Conservation (phyloP, 2,888 invertebrate genomes). For the Nephrotoma flavescens region DNA sequence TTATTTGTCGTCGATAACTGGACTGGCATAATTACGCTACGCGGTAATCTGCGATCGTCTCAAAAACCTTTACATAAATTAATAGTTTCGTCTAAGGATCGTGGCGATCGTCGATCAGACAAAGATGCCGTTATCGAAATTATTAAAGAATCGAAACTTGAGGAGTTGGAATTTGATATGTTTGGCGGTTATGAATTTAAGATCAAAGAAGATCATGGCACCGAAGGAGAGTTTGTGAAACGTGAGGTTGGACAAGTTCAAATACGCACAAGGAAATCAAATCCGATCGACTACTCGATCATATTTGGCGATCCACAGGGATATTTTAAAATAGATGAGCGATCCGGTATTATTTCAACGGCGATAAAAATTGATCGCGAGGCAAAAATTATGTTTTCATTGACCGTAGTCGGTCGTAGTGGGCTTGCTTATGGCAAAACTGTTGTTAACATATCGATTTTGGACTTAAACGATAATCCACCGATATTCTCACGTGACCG, state of each 20-base stretch:
- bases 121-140: constrained; percentile 72
- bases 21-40: constrained; percentile 59
- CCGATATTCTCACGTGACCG: constrained; percentile 68
- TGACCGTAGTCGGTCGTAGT: constrained; percentile 66
- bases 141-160: constrained; percentile 53
- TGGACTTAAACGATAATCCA: constrained; percentile 84
- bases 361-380: constrained; percentile 74
- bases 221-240: constrained; percentile 41
- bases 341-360: constrained; percentile 63
- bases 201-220: constrained; percentile 66
- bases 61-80: constrained; percentile 57
- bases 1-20: constrained; percentile 65
- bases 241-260: constrained; percentile 66
- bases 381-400: constrained; percentile 54
- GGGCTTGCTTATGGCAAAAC: constrained; percentile 64
- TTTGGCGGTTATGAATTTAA: constrained; percentile 68
- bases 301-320: constrained; percentile 63
- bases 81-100: constrained; percentile 66
- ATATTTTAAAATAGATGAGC: constrained; percentile 67
- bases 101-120: constrained; percentile 54
- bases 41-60: constrained; percentile 45
- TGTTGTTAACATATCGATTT: constrained; percentile 62
- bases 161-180: constrained; percentile 59
- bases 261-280: constrained; percentile 39
- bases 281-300: constrained; percentile 52